Percentiles rank a stretch among this genome's conserved stretches.
Evolutionary conservation across 2,797 vertebrate species (phyloP).

Genomic region (Rhynchotus rufescens): DNA sequence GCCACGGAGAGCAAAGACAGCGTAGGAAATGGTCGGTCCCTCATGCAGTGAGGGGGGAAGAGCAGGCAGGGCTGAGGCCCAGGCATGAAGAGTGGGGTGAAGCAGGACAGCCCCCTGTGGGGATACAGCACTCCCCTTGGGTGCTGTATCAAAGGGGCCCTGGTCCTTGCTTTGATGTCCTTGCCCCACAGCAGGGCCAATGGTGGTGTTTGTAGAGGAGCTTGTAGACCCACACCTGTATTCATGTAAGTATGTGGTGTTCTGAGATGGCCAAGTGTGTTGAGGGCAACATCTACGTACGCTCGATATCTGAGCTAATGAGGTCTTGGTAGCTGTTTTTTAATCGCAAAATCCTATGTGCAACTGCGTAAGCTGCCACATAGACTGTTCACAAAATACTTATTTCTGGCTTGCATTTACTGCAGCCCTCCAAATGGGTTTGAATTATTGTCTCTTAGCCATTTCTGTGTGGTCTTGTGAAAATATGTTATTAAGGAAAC

Average conservation of each 20-base stretch:
- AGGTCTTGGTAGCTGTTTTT: neutral
- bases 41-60: rapidly evolving
- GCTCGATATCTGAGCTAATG: neutral
- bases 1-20: neutral
- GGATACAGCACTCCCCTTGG: too few species aligned
- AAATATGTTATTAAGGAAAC: neutral
- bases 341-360: neutral
- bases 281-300: neutral
- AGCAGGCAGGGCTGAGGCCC: neutral
- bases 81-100: rapidly evolving
- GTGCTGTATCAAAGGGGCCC: neutral
- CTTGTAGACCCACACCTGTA: neutral
- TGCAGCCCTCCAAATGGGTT: neutral
- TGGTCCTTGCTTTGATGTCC: neutral
- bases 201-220: neutral
- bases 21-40: neutral
- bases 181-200: rapidly evolving
- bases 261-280: neutral
- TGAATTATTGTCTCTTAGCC: neutral
- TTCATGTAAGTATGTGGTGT: neutral
- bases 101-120: rapidly evolving
- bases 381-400: neutral
- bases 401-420: neutral
- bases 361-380: neutral
- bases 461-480: neutral